phyloP scores from a whole-genome alignment of 2,113 vertebrate species.

The Sterrhoptilus dennistouni region DNA sequence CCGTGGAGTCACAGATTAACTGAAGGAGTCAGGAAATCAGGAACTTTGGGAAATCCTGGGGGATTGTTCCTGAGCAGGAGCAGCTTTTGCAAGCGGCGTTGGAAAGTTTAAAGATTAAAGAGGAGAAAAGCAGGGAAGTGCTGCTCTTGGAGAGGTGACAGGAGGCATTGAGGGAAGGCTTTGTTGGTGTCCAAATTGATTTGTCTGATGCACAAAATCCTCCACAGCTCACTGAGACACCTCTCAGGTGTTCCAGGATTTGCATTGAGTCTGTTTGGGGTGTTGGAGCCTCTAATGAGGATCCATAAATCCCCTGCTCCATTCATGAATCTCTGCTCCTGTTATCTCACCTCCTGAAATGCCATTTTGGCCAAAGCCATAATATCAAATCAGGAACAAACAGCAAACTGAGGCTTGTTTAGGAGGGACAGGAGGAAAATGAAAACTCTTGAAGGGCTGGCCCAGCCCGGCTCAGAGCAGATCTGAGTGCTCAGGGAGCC shows the following conservation, averaged over 20 bases:
- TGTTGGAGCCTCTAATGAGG: neutral
- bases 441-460: neutral
- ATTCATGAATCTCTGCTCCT: neutral
- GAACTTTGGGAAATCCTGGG: fast-evolving
- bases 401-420: neutral
- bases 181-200: neutral
- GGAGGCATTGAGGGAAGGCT: neutral
- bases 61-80: neutral
- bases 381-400: neutral
- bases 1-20: no score
- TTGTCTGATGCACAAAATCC: neutral
- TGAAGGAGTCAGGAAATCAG: neutral
- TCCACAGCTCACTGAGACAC: fast-evolving
- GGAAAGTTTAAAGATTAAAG: neutral
- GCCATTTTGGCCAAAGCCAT: neutral
- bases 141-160: neutral
- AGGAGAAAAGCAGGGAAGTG: neutral
- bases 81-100: neutral
- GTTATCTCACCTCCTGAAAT: neutral
- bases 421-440: neutral
- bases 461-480: neutral
- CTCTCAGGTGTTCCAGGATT: neutral
- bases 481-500: fast-evolving
- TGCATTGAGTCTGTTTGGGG: neutral
- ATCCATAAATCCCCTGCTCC: neutral